Evolutionary conservation across 2,888 invertebrate genomes (phyloP).

Genomic region (Carpatolechia fugitivella): DNA sequence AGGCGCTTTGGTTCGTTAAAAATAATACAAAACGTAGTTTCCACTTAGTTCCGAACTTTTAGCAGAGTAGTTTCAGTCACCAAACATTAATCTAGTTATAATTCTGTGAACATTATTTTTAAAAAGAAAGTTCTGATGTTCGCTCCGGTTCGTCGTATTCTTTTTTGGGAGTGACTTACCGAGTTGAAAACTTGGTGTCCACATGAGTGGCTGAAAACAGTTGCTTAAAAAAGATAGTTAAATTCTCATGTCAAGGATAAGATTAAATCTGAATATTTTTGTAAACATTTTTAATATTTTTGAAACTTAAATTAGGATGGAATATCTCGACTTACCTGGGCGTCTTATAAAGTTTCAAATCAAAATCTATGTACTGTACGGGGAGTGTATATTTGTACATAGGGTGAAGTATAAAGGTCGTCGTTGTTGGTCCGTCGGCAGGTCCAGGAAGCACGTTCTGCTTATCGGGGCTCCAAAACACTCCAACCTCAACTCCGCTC

Average conservation of each 20-base stretch:
- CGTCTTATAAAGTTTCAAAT: too few relatives aligned
- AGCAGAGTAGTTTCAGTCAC: slow-evolving; percentile 64
- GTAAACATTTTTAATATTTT: too few relatives aligned
- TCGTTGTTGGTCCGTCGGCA: slow-evolving; percentile 50
- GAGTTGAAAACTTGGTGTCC: neutral
- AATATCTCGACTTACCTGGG: too few relatives aligned
- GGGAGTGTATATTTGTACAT: too few relatives aligned
- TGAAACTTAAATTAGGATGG: too few relatives aligned
- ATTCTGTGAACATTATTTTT: slow-evolving; percentile 34
- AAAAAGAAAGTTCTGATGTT: slow-evolving; percentile 13
- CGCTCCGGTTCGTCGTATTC: neutral
- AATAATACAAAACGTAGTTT: slow-evolving; percentile 68
- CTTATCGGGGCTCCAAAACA: slow-evolving; percentile 68
- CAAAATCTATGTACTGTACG: too few relatives aligned
- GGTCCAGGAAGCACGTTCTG: slow-evolving; percentile 56
- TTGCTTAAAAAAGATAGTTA: neutral
- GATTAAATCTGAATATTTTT: too few relatives aligned
- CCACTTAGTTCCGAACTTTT: slow-evolving; percentile 59
- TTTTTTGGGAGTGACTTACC: neutral
- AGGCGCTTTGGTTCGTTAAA: slow-evolving; percentile 65
- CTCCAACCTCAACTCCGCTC: slow-evolving; percentile 30
- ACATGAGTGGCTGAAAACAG: neutral
- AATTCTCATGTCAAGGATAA: too few relatives aligned
- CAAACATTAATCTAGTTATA: slow-evolving; percentile 73
- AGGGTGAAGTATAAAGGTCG: slow-evolving; percentile 44